Percentiles rank a stretch among this genome's conserved stretches.
Conservation (phyloP, 1,140 invertebrate species). For the Monomorium pharaonis region DNA sequence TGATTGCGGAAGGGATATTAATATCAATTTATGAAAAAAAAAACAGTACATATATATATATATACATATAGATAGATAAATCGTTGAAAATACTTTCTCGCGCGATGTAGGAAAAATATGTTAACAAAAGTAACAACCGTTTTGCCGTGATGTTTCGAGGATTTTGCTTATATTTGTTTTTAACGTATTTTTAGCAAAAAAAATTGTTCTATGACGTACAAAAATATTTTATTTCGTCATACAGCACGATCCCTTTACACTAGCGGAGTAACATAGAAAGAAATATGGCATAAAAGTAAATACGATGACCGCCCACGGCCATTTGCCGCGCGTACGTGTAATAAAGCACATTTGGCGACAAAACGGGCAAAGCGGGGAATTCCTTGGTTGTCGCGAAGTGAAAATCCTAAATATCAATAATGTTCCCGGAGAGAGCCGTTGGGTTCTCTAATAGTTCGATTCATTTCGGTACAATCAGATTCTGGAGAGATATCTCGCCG, state of each 20-base stretch:
- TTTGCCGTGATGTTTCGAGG: not conserved
- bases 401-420: slow-evolving; percentile 28
- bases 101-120: slow-evolving; percentile 1
- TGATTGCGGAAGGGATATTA: slow-evolving; percentile 23
- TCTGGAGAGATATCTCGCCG: slow-evolving; percentile 28
- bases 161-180: slow-evolving; percentile 21
- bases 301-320: not conserved
- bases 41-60: too few relatives aligned
- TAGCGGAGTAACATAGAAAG: not conserved
- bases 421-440: not conserved
- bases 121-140: not conserved
- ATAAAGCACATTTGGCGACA: not conserved
- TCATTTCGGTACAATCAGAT: slow-evolving; percentile 35
- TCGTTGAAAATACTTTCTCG: not conserved
- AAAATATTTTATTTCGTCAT: not conserved
- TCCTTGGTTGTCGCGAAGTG: not conserved
- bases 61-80: not conserved
- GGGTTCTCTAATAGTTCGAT: slow-evolving; percentile 20
- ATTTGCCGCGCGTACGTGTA: too few relatives aligned
- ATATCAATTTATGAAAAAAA: slow-evolving; percentile 16
- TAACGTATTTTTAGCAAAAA: slow-evolving; percentile 13
- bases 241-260: not conserved
- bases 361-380: not conserved
- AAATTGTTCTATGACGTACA: not conserved
- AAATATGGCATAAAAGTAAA: slow-evolving; percentile 29